A percentile compares a stretch with the other conserved stretches of the same genome.
phyloP scores from a whole-genome alignment of 2,113 vertebrate species.

The Podarcis cretensis region DNA sequence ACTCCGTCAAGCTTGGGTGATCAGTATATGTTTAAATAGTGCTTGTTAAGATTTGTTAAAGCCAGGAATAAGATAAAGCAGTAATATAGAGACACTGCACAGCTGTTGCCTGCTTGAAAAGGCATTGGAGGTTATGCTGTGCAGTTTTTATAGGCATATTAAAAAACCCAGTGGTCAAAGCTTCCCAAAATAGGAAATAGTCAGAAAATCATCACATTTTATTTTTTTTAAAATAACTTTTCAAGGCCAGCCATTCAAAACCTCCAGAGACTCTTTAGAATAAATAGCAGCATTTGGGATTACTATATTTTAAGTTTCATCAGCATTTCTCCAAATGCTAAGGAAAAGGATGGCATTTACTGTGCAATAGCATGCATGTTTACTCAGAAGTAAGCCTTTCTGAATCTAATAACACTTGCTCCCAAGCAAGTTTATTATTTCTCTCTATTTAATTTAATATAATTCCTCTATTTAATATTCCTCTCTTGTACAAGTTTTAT shows the following conservation, averaged over 20 bases:
- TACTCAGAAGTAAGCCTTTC: not conserved
- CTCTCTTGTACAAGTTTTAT: slow-evolving; percentile 3
- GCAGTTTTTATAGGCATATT: slow-evolving; percentile 42
- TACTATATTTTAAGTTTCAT: slow-evolving; percentile 27
- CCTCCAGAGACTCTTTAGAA: not conserved
- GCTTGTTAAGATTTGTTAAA: slow-evolving; percentile 59
- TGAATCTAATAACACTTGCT: not conserved
- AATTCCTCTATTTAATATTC: not conserved
- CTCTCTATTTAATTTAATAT: not conserved
- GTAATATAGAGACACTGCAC: slow-evolving; percentile 41
- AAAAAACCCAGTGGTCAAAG: slow-evolving; percentile 27
- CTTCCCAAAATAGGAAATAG: slow-evolving; percentile 41
- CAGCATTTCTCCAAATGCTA: slow-evolving; percentile 18
- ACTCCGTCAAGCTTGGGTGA: not conserved
- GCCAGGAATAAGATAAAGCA: slow-evolving; percentile 46
- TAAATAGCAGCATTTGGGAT: slow-evolving; percentile 26
- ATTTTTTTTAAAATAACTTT: not conserved
- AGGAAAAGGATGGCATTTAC: not conserved
- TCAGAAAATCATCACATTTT: not conserved
- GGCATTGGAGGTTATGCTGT: slow-evolving; percentile 32
- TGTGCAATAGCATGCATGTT: not conserved
- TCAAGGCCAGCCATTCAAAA: not conserved
- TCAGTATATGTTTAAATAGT: slow-evolving; percentile 24
- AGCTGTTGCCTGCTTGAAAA: slow-evolving; percentile 47
- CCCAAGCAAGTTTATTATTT: not conserved